These are phyloP conservation scores for Melikaiella ostensackeni DNA, from an alignment of 2,888 invertebrate genomes.

Conservation along the genomic window DNA sequence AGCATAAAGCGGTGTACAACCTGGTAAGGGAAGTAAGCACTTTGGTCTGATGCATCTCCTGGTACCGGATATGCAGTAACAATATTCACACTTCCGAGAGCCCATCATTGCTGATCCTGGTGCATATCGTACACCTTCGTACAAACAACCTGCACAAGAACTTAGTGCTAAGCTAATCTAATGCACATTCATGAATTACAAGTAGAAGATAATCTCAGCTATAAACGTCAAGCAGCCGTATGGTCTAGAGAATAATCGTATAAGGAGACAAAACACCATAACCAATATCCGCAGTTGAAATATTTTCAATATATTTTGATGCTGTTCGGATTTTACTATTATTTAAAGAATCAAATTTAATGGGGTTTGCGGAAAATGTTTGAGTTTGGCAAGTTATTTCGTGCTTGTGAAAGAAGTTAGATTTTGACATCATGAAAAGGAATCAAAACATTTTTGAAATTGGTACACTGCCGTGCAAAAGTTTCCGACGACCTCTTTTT, in stretches of 20 bases:
- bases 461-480: too few relatives aligned
- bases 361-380: too few relatives aligned
- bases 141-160: constrained; percentile 81
- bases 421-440: too few relatives aligned
- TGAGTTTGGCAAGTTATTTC: too few relatives aligned
- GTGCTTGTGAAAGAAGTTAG: too few relatives aligned
- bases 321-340: too few relatives aligned
- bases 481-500: too few relatives aligned
- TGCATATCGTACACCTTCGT: constrained; percentile 85
- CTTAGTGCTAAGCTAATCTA: constrained; percentile 9
- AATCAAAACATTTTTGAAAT: too few relatives aligned
- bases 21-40: constrained; percentile 87
- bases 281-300: too few relatives aligned
- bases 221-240: constrained; percentile 50
- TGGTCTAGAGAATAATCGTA: background rate
- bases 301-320: too few relatives aligned
- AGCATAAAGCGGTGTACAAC: constrained; percentile 83
- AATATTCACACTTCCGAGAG: constrained; percentile 89
- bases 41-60: constrained; percentile 86
- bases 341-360: too few relatives aligned
- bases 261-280: too few relatives aligned
- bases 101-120: constrained; percentile 91
- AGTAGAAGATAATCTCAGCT: constrained; percentile 4
- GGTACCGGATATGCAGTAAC: constrained; percentile 84
- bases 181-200: constrained; percentile 8